phyloP scores from a whole-genome alignment of 2,113 vertebrate genomes.

The Carassius auratus region DNA sequence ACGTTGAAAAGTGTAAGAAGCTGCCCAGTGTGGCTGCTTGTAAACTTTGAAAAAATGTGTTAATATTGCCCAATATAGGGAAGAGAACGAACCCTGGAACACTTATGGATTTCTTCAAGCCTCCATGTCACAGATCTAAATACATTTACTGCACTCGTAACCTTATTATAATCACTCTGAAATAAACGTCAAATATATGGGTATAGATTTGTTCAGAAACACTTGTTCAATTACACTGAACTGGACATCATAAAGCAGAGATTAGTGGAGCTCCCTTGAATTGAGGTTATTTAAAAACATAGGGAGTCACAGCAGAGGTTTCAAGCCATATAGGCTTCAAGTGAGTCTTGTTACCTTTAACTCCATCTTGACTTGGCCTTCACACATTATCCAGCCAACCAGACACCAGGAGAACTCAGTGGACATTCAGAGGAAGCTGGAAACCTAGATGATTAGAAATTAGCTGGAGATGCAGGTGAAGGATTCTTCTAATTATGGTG shows the following conservation, averaged over 20 bases:
- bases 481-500: background rate
- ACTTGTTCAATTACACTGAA: background rate
- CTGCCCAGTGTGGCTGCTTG: background rate
- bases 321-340: background rate
- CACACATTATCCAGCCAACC: conserved; percentile 27
- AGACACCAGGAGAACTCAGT: conserved; percentile 31
- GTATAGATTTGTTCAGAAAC: background rate
- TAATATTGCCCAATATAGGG: background rate
- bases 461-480: conserved; percentile 8
- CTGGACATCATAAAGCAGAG: background rate
- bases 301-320: background rate
- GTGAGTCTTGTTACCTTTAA: conserved; percentile 44
- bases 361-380: background rate
- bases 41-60: background rate
- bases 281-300: conserved; percentile 32
- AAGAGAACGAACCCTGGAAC: background rate
- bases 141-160: background rate
- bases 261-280: conserved; percentile 6
- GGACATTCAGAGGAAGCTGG: conserved; percentile 31
- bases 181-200: background rate
- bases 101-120: background rate
- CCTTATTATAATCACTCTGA: background rate
- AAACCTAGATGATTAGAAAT: conserved; percentile 3
- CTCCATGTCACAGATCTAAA: background rate
- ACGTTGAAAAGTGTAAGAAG: background rate